phyloP scores from a whole-genome alignment of 35 echinoderm and acorn worm genomes.

The Ophioderma brevispina region DNA sequence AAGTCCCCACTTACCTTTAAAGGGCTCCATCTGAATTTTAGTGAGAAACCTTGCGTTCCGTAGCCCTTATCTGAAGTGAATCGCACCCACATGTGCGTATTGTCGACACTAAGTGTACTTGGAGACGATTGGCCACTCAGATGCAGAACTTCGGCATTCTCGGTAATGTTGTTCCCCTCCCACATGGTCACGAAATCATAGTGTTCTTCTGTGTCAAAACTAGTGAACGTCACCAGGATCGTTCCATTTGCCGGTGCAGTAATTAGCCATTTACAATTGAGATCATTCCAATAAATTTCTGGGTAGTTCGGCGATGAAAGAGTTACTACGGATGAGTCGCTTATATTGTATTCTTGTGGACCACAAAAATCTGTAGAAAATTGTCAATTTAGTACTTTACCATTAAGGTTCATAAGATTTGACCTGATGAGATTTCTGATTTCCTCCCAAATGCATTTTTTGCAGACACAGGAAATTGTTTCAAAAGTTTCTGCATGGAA shows the following conservation, averaged over 20 bases:
- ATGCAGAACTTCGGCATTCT: neutral
- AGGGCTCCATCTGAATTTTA: neutral
- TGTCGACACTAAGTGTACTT: neutral
- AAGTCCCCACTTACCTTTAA: too few relatives aligned
- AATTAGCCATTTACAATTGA: neutral
- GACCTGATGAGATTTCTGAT: too few relatives aligned
- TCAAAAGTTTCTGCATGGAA: too few relatives aligned
- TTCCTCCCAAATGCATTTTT: too few relatives aligned
- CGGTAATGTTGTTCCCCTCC: neutral
- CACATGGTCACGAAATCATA: neutral
- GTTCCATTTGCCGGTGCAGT: neutral
- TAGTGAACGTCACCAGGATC: neutral
- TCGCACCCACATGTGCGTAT: neutral
- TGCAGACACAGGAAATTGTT: too few relatives aligned
- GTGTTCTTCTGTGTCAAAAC: conserved; percentile 1
- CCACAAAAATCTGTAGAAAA: neutral
- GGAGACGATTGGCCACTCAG: neutral
- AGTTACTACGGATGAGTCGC: neutral
- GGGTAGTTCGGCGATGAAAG: neutral
- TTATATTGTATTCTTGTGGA: neutral
- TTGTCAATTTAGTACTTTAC: too few relatives aligned
- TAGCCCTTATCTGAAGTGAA: neutral
- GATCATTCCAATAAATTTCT: neutral
- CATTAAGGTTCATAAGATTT: too few relatives aligned
- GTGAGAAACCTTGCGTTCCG: neutral